Conservation (phyloP, 2,113 vertebrate species). For the Empidonax traillii region DNA sequence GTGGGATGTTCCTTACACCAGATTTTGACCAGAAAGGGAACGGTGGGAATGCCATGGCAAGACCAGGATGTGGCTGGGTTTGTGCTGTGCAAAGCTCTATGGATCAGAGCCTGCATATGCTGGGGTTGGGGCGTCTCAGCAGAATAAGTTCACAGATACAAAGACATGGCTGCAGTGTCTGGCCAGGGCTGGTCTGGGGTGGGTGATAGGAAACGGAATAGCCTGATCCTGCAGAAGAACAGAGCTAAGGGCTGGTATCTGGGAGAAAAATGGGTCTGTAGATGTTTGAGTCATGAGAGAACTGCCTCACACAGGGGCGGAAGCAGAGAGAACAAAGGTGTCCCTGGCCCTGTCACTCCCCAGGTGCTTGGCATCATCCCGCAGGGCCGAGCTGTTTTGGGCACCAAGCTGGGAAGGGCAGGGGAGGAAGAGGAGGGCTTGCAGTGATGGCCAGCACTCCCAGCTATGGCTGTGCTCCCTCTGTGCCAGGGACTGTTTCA, state of each 20-base stretch:
- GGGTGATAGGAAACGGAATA: neutral
- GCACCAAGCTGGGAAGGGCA: neutral
- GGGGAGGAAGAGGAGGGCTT: neutral
- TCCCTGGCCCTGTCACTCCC: neutral
- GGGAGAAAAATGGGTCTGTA: neutral
- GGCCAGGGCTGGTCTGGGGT: neutral
- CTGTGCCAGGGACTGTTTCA: neutral
- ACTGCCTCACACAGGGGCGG: neutral
- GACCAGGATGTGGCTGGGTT: fast-evolving
- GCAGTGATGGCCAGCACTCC: fast-evolving
- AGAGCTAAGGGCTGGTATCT: neutral
- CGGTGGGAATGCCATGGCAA: fast-evolving
- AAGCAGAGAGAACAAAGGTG: neutral
- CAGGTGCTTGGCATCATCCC: neutral
- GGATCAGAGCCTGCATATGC: fast-evolving
- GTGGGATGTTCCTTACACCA: neutral
- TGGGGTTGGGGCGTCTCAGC: fast-evolving
- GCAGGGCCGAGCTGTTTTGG: neutral
- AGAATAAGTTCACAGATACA: neutral
- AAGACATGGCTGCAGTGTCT: neutral
- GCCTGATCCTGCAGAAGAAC: neutral
- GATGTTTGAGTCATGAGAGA: neutral
- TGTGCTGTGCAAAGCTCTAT: neutral
- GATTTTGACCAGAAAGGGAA: neutral
- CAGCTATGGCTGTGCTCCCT: neutral